phyloP scores from a whole-genome alignment of 2,113 vertebrate genomes.

The Melanerpes aurifrons region DNA sequence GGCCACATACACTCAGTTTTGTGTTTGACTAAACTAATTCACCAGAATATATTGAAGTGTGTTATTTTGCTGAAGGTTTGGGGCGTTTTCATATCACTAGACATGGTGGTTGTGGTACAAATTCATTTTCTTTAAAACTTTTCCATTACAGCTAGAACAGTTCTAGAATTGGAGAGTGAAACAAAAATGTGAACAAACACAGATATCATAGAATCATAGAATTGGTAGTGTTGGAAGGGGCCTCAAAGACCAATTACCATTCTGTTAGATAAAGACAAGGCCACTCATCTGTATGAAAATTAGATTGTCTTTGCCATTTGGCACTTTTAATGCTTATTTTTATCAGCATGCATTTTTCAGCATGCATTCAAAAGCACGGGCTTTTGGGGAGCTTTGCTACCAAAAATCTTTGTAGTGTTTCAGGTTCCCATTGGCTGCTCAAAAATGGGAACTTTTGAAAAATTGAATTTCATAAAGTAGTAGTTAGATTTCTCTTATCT shows the following conservation, averaged over 20 bases:
- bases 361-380: not conserved
- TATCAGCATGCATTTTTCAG: not conserved
- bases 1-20: not conserved
- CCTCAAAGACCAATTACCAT: too few relatives aligned
- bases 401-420: not conserved
- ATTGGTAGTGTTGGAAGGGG: too few relatives aligned
- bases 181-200: not conserved
- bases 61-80: not conserved
- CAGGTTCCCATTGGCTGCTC: not conserved
- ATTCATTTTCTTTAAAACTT: not conserved
- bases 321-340: not conserved
- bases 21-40: not conserved
- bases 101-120: not conserved
- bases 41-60: not conserved
- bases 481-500: not conserved
- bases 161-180: not conserved
- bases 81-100: not conserved
- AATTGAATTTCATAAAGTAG: not conserved
- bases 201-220: not conserved
- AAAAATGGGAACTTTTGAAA: not conserved
- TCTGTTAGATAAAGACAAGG: not conserved
- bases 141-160: not conserved
- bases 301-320: not conserved
- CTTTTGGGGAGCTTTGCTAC: not conserved
- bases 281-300: not conserved